phyloP scores from a whole-genome alignment of 2,888 invertebrate species.

The Leptinotarsa tumamoca region DNA sequence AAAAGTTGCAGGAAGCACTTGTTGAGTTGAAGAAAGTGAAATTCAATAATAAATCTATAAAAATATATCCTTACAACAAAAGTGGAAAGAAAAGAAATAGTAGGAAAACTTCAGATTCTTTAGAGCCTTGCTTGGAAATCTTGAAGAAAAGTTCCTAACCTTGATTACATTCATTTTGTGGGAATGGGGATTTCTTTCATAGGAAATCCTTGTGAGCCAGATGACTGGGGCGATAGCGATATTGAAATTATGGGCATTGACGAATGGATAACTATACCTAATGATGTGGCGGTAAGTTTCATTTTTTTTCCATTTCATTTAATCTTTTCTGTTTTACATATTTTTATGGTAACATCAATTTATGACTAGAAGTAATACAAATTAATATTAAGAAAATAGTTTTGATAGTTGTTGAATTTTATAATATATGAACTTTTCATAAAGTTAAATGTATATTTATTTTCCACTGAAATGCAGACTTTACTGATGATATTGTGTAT shows the following conservation, averaged over 20 bases:
- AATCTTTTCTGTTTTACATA: too few relatives aligned
- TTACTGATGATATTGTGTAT: too few relatives aligned
- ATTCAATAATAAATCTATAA: conserved; percentile 53
- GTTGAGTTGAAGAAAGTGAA: conserved; percentile 49
- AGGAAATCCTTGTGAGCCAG: conserved; percentile 50
- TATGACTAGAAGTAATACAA: too few relatives aligned
- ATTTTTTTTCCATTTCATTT: background rate
- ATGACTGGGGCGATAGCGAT: conserved; percentile 44
- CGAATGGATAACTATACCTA: conserved; percentile 38
- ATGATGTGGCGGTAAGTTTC: conserved; percentile 35
- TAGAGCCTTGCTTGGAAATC: conserved; percentile 37
- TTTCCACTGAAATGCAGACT: too few relatives aligned
- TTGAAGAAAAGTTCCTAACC: conserved; percentile 39
- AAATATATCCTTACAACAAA: conserved; percentile 41
- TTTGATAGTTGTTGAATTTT: too few relatives aligned
- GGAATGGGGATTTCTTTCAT: conserved; percentile 50
- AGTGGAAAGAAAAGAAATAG: conserved; percentile 30
- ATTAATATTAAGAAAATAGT: too few relatives aligned
- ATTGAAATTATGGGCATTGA: conserved; percentile 39
- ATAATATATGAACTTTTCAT: too few relatives aligned
- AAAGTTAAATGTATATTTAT: too few relatives aligned
- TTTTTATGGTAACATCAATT: too few relatives aligned
- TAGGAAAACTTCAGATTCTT: conserved; percentile 24
- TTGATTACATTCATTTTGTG: background rate
- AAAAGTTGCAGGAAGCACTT: conserved; percentile 47